Base-by-base conservation (phyloP, 2,113 vertebrate genomes). In the Brachionichthys hirsutus region DNA sequence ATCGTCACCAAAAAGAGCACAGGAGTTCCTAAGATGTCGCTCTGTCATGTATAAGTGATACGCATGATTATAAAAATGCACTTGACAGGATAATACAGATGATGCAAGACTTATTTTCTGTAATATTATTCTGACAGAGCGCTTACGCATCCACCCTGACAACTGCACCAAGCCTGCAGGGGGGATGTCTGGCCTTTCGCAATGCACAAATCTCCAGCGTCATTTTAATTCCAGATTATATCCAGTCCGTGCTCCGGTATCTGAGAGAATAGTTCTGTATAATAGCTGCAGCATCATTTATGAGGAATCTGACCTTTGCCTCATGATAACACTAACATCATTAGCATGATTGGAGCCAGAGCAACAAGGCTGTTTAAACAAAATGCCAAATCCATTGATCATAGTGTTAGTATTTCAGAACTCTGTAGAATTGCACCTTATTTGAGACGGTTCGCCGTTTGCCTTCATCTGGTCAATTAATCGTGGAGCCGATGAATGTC, bases 221-320 rank as follows among this genome's bases (percentile, higher is more conserved):
- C 60, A 55, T 63, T 76, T 73, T 30, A 52, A 51, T 41, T 80
- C 45, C 62, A 72, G 67, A 74, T 81, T 77, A 77, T 64, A 72
- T 54, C 19, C 20, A 75, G 67, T 70, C 81, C 46, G 30, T 54
- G 40, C 19, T 2, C 20, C 34, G 4, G 22, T 59, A 68, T 83
- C 61, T 69, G 73, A 1, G 0, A 53, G 44, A 20, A 47, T 12
- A 43, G n/a, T 65, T 57, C n/a, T 66, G 49, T 20, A 36, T 12
- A 47, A 66, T n/a, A 42, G 54, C 51, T 63, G 64, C 54, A 44
- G 55, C 71, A 30, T 42, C 63, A 64, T 68, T n/a, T 18, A 77
- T 63, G 51, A 61, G 49, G 65, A 80, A 70, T 83, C 73, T 81
- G 38, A 81, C 83, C 83, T 84, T 80, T 84, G 80, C 83, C 78